These are phyloP conservation scores for Eueides isabella DNA, from an alignment of 1,140 invertebrate genomes.

Conservation along the genomic window DNA sequence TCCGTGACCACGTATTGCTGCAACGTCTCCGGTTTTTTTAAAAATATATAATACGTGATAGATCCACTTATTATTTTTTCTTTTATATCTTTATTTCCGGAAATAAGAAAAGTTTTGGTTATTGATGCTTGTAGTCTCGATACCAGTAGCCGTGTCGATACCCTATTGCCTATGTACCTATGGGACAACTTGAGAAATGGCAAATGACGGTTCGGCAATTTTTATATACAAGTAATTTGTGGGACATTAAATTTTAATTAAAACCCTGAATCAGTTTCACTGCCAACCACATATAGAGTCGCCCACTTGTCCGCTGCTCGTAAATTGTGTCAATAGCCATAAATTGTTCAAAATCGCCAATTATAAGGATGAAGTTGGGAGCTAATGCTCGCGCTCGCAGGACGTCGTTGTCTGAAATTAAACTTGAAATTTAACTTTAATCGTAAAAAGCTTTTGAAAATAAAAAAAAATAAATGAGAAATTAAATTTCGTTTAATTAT, in stretches of 20 bases:
- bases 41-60: too few relatives aligned
- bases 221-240: conserved; percentile 70
- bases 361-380: conserved; percentile 68
- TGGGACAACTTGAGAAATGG: not conserved
- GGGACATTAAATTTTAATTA: conserved; percentile 76
- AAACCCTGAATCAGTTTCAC: conserved; percentile 63
- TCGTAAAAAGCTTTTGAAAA: not conserved
- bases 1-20: too few relatives aligned
- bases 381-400: conserved; percentile 26
- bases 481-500: too few relatives aligned
- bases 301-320: conserved; percentile 74
- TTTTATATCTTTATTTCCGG: too few relatives aligned
- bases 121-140: too few relatives aligned
- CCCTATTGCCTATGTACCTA: too few relatives aligned
- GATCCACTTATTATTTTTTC: too few relatives aligned
- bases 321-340: conserved; percentile 75
- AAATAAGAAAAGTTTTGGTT: too few relatives aligned
- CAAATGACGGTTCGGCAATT: conserved; percentile 21
- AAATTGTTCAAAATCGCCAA: conserved; percentile 77
- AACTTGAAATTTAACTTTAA: not conserved
- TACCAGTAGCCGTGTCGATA: too few relatives aligned
- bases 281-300: conserved; percentile 52
- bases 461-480: too few relatives aligned
- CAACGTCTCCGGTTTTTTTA: too few relatives aligned
- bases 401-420: conserved; percentile 17